A percentile compares a stretch with the other conserved stretches of the same genome.
Evolutionary conservation across 2,888 invertebrate genomes (phyloP).

Genomic region (Eupithecia exiguata): DNA sequence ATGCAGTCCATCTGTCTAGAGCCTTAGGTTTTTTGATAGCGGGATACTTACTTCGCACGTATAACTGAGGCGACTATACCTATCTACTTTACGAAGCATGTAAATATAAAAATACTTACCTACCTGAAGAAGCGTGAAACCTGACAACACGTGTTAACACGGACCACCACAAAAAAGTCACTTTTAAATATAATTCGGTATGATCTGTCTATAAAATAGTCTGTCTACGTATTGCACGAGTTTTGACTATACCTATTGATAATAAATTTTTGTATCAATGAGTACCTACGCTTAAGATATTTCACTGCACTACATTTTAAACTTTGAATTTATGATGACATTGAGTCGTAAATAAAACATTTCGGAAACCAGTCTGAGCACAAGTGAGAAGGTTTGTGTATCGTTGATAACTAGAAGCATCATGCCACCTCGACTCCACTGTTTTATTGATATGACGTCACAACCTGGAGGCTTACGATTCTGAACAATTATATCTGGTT

Average conservation of each 20-base stretch:
- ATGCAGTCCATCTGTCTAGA: too few relatives aligned
- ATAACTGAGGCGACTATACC: not conserved
- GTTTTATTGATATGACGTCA: constrained; percentile 26
- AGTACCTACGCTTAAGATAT: not conserved
- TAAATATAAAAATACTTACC: not conserved
- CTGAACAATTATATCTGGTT: constrained; percentile 5
- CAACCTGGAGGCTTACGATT: constrained; percentile 12
- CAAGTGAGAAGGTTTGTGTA: constrained; percentile 14
- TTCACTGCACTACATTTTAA: not conserved
- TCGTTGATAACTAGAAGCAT: not conserved
- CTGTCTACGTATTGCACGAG: too few relatives aligned
- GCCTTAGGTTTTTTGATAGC: not conserved
- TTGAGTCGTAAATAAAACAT: constrained; percentile 1
- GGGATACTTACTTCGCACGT: not conserved
- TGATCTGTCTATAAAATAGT: not conserved
- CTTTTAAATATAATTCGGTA: not conserved
- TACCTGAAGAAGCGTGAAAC: not conserved
- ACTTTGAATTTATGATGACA: not conserved
- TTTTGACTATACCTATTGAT: not conserved
- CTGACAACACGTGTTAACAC: not conserved
- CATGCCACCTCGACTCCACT: not conserved
- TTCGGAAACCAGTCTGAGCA: constrained; percentile 32
- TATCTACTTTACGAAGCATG: not conserved
- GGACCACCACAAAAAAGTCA: not conserved
- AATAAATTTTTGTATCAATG: not conserved